Conservation (phyloP, 1,140 invertebrate species). For the Brachionus rotundiformis region DNA sequence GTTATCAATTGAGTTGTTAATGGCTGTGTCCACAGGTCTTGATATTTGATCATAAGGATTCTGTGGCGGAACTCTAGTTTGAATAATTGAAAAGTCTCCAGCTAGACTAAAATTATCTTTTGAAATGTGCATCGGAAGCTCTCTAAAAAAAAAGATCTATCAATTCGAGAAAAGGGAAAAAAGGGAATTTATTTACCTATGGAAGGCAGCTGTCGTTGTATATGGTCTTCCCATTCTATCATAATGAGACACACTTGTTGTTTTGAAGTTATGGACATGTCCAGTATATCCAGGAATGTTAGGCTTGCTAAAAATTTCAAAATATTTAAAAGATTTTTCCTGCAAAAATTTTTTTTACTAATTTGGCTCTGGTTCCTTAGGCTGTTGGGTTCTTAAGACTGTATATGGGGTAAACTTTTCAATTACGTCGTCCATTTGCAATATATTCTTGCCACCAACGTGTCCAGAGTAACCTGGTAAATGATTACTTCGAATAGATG, state of each 20-base stretch:
- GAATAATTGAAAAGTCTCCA: slow-evolving; percentile 42
- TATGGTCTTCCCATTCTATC: slow-evolving; percentile 26
- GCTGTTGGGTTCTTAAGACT: slow-evolving; percentile 34
- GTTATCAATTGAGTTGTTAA: slow-evolving; percentile 31
- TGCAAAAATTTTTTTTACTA: no score
- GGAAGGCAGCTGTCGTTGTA: slow-evolving; percentile 43
- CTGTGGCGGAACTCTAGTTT: slow-evolving; percentile 44
- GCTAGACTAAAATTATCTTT: slow-evolving; percentile 19
- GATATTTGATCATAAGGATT: slow-evolving; percentile 32
- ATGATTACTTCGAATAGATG: background rate
- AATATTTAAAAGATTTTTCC: no score
- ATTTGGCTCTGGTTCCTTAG: slow-evolving; percentile 48
- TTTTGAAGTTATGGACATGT: slow-evolving; percentile 31
- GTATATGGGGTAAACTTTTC: slow-evolving; percentile 32
- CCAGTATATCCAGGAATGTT: slow-evolving; percentile 51
- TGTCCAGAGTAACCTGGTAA: slow-evolving; percentile 49
- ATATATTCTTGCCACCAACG: background rate
- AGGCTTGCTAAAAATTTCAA: slow-evolving; percentile 18
- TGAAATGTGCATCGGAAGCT: background rate
- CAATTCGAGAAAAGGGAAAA: background rate
- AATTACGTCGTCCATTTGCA: slow-evolving; percentile 26
- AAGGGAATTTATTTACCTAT: background rate
- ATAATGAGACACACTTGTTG: slow-evolving; percentile 43
- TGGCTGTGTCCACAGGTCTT: slow-evolving; percentile 17
- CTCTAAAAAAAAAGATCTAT: background rate